These are phyloP conservation scores for Torymus texanus DNA, from an alignment of 2,888 invertebrate species.

Conservation along the genomic window DNA sequence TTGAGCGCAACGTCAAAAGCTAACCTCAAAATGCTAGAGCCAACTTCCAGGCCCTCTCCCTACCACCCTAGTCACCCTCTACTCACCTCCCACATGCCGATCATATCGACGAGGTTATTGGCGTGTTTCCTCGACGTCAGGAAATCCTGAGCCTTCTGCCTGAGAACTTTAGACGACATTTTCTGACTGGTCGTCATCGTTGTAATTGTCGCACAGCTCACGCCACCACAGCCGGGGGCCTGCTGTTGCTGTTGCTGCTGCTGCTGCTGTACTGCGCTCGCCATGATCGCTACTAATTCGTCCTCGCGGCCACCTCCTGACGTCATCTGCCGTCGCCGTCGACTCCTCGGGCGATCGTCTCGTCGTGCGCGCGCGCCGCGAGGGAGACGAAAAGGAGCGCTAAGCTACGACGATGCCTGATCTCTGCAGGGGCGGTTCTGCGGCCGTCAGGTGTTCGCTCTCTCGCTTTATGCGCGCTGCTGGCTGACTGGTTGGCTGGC, in stretches of 20 bases:
- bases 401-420: background rate
- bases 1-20: slow-evolving; percentile 45
- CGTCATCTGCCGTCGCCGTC: background rate
- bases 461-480: background rate
- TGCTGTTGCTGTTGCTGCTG: too few relatives aligned
- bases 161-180: slow-evolving; percentile 81
- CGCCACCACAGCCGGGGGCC: slow-evolving; percentile 38
- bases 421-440: background rate
- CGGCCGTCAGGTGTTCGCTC: background rate
- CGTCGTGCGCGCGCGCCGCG: slow-evolving; percentile 1
- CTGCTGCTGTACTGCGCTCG: slow-evolving; percentile 25
- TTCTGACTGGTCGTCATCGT: slow-evolving; percentile 68
- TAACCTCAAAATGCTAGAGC: slow-evolving; percentile 61
- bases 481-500: background rate
- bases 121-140: slow-evolving; percentile 81
- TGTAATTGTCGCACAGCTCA: background rate
- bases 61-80: background rate
- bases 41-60: background rate
- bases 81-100: slow-evolving; percentile 82
- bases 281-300: slow-evolving; percentile 44
- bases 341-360: background rate
- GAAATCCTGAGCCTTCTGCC: slow-evolving; percentile 84
- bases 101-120: slow-evolving; percentile 82
- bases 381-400: background rate
- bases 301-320: slow-evolving; percentile 5